Evolutionary conservation across 2,888 invertebrate species (phyloP).

Genomic region (Antheraea assamensis): DNA sequence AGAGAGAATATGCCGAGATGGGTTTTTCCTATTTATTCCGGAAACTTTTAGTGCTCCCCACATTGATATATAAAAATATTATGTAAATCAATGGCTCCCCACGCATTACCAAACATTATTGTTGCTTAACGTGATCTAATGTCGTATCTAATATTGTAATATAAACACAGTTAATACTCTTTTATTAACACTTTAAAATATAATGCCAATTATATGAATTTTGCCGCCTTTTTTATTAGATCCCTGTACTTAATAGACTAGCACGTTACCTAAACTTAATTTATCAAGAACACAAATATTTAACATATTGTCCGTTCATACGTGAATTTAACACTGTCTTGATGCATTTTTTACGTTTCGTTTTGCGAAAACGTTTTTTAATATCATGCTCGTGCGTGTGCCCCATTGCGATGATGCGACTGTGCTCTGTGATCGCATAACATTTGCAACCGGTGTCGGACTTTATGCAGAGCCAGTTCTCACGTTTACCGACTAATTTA

Average conservation of each 20-base stretch:
- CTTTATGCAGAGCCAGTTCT: constrained; percentile 69
- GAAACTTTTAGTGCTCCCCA: no score
- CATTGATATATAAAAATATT: no score
- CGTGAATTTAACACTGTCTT: constrained; percentile 11
- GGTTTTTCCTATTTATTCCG: no score
- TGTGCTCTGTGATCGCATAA: constrained; percentile 52
- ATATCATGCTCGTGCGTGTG: constrained; percentile 49
- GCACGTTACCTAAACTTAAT: background rate
- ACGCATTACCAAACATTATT: no score
- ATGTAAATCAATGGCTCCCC: no score
- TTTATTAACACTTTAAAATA: no score
- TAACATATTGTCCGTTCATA: background rate
- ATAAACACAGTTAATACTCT: no score
- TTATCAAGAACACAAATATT: background rate
- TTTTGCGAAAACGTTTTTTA: constrained; percentile 36
- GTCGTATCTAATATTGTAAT: no score
- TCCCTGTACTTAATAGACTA: background rate
- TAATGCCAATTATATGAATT: no score
- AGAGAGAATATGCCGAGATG: no score
- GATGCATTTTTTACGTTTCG: constrained; percentile 9
- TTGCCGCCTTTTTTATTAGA: background rate
- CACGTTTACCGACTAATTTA: constrained; percentile 31
- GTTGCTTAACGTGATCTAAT: no score
- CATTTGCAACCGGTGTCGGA: constrained; percentile 67
- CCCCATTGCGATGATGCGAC: constrained; percentile 50